Percentiles rank a stretch among this genome's conserved stretches.
phyloP scores from a whole-genome alignment of 2,888 invertebrate genomes.

The Caenorhabditis sp. region DNA sequence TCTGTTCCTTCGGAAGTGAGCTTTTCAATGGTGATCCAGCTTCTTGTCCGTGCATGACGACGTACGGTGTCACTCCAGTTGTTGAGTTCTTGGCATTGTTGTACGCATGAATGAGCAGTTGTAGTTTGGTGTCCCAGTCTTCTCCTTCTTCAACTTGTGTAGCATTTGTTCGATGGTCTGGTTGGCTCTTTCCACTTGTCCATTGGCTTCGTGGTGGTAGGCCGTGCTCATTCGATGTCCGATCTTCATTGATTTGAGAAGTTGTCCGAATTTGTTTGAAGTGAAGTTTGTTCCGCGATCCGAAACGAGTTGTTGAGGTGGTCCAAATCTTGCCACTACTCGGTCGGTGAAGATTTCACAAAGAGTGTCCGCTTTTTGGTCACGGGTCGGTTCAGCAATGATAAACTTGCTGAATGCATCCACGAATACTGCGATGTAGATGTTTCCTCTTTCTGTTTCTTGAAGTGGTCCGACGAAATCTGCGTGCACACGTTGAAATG shows the following conservation, averaged over 20 bases:
- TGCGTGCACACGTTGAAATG: too few species aligned
- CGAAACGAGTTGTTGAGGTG: not conserved
- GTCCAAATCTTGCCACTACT: constrained; percentile 9
- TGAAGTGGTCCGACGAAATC: too few species aligned
- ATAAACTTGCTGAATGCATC: too few species aligned
- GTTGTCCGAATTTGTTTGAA: not conserved
- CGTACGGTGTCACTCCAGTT: not conserved
- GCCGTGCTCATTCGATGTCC: not conserved
- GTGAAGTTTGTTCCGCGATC: constrained; percentile 5
- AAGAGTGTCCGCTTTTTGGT: not conserved
- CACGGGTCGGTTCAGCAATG: not conserved
- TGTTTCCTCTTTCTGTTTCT: too few species aligned
- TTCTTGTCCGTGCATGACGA: not conserved
- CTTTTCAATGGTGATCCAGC: not conserved
- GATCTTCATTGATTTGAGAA: not conserved
- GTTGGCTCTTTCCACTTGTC: too few species aligned
- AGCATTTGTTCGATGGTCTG: too few species aligned
- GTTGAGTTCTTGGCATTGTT: not conserved
- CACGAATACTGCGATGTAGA: not conserved
- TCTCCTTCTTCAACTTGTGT: not conserved
- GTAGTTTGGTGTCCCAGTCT: not conserved
- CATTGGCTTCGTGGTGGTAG: too few species aligned
- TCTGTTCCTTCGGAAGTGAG: not conserved
- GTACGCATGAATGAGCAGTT: not conserved
- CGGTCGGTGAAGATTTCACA: not conserved